Evolutionary conservation across 2,797 vertebrate genomes (phyloP), one percentile per base, ranked within the genome.

Genomic region (Thunnus albacares): DNA sequence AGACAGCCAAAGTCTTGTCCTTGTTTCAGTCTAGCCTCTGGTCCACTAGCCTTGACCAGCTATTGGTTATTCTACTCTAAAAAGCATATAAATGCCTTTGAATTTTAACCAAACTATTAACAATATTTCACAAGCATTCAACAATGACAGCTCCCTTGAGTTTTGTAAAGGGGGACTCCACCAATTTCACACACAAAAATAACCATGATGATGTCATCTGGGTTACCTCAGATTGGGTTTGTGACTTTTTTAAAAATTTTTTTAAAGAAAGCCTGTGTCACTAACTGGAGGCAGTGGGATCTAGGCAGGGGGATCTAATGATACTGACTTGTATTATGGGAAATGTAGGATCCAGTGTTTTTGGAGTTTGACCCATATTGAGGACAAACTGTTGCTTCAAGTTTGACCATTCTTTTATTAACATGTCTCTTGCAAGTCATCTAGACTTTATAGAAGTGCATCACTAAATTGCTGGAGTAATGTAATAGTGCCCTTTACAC

Each of bases 1-100:
- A 82, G 71, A 69, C 33, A 71, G 64, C 38, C 66, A 65, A 62
- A 70, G 69, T 69, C 43, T 64, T 41, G 70, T 52, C 43, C 51
- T 56, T 20, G 58, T 79, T 81, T 57, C 30, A 75, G 47, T 62
- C 65, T 10, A 28, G 58, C 28, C 59, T 67, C 24, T 30, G 28
- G 45, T 35, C 73, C 35, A 43, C 55, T 13, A 17, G n/a, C 35
- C 49, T 64, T 3, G 15, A 67, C 17, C 38, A 45, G n/a, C 30
- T 20, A 45, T 47, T 15, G n/a, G 64, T 18, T 66, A 2, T 49
- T 52, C 24, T 2, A 28, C 17, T 47, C 13, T 30, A 28, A 76
- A 1, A 13, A 43, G 68, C 13, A 74, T 28, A 38, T 0, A 56
- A 2, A 5, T 12, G 38, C 12, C 17, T 45, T 55, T 65, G 9